Conservation (phyloP, 2,888 invertebrate genomes). For the Conistra vaccinii region DNA sequence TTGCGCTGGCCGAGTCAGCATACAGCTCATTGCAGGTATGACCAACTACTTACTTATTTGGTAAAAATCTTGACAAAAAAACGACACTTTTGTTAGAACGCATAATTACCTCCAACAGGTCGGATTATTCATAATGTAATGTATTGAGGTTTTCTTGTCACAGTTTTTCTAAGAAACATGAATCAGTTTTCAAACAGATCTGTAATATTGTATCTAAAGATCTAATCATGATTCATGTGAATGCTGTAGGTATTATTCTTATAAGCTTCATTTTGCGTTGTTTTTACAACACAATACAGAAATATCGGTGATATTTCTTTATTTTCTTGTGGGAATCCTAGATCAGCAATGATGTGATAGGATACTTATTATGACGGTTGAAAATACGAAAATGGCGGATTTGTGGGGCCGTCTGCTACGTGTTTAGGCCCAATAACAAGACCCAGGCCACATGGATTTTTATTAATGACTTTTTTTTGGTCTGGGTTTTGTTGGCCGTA, state of each 20-base stretch:
- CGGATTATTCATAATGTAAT: constrained; percentile 11
- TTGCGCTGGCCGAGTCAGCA: constrained; percentile 97
- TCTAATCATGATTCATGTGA: constrained; percentile 55
- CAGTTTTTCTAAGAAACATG: constrained; percentile 39
- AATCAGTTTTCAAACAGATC: constrained; percentile 43
- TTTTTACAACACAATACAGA: not conserved
- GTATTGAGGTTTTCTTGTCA: constrained; percentile 13
- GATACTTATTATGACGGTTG: no score
- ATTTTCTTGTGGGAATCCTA: not conserved
- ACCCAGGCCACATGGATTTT: no score
- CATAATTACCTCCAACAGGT: not conserved
- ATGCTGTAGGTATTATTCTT: not conserved
- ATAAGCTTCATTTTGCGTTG: not conserved
- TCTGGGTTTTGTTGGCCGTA: no score
- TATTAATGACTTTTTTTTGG: no score
- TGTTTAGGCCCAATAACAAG: no score
- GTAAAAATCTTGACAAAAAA: not conserved
- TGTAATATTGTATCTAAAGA: constrained; percentile 9
- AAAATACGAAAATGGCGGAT: no score
- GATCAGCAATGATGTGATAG: not conserved
- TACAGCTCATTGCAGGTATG: constrained; percentile 93
- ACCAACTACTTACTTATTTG: not conserved
- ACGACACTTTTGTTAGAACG: not conserved
- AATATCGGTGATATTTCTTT: not conserved
- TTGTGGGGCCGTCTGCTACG: no score